Percentiles rank a stretch among this genome's conserved stretches.
Evolutionary conservation across 2,113 vertebrate species (phyloP).

Genomic region (Phoenicopterus ruber): DNA sequence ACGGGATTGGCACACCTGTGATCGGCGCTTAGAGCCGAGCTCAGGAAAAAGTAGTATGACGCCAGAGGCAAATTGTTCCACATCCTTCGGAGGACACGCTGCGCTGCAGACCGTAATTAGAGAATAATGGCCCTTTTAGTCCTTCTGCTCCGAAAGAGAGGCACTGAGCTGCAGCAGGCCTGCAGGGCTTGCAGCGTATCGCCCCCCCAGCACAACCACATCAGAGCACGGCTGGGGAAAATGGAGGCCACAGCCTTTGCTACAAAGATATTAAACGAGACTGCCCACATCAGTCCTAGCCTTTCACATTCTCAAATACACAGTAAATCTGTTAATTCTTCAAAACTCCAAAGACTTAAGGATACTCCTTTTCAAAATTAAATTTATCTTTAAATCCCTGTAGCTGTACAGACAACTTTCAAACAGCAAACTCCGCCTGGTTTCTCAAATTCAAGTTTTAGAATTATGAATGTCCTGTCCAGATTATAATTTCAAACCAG

Average conservation of each 20-base stretch:
- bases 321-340: not conserved
- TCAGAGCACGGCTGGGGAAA: rapidly evolving
- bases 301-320: not conserved
- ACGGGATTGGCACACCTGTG: not conserved
- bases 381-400: not conserved
- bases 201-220: not conserved
- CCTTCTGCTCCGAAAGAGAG: not conserved
- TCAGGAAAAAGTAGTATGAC: not conserved
- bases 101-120: not conserved
- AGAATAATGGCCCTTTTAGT: not conserved
- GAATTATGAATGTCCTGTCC: not conserved
- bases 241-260: not conserved
- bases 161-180: not conserved
- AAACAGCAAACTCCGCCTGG: not conserved
- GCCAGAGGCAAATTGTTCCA: not conserved
- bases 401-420: not conserved
- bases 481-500: not conserved
- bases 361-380: not conserved
- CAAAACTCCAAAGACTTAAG: not conserved
- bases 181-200: not conserved
- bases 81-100: not conserved
- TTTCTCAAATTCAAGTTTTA: not conserved
- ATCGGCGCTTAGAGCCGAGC: not conserved
- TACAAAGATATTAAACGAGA: not conserved
- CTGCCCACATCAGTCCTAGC: rapidly evolving